A percentile compares a stretch with the other conserved stretches of the same genome.
These are phyloP conservation scores for Nibea albiflora DNA, from an alignment of 2,113 vertebrate genomes.

Conservation along the genomic window DNA sequence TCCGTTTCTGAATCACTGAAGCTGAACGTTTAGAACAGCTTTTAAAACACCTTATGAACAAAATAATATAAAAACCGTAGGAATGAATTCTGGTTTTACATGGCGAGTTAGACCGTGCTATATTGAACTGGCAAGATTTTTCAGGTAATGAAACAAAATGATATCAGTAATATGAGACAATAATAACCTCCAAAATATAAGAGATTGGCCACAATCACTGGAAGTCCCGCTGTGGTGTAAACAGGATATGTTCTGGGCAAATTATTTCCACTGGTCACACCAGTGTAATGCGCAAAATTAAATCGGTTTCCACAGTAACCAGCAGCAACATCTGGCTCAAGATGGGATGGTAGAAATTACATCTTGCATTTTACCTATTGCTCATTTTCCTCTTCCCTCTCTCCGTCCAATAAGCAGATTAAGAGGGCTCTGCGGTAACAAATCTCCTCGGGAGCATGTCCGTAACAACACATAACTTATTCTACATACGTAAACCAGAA, in stretches of 20 bases:
- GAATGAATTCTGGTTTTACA: background rate
- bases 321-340: slow-evolving; percentile 30
- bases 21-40: background rate
- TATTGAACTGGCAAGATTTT: background rate
- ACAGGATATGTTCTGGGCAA: slow-evolving; percentile 5
- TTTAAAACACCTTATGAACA: background rate
- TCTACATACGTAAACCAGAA: background rate
- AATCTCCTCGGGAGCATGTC: slow-evolving; percentile 13
- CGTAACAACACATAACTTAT: slow-evolving; percentile 1
- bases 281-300: slow-evolving; percentile 5
- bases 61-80: background rate
- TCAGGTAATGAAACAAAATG: background rate
- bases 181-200: slow-evolving; percentile 8
- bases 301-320: slow-evolving; percentile 56
- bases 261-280: slow-evolving; percentile 9
- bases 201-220: background rate
- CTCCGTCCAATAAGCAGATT: background rate
- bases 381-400: slow-evolving; percentile 11
- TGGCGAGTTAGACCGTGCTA: background rate
- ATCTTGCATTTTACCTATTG: slow-evolving; percentile 14
- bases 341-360: slow-evolving; percentile 12
- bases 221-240: background rate
- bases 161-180: slow-evolving; percentile 22
- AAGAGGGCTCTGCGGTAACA: background rate
- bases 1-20: background rate